A percentile compares a stretch with the other conserved stretches of the same genome.
Conservation (phyloP, 2,113 vertebrate genomes). For the Mionectes macconnelli region DNA sequence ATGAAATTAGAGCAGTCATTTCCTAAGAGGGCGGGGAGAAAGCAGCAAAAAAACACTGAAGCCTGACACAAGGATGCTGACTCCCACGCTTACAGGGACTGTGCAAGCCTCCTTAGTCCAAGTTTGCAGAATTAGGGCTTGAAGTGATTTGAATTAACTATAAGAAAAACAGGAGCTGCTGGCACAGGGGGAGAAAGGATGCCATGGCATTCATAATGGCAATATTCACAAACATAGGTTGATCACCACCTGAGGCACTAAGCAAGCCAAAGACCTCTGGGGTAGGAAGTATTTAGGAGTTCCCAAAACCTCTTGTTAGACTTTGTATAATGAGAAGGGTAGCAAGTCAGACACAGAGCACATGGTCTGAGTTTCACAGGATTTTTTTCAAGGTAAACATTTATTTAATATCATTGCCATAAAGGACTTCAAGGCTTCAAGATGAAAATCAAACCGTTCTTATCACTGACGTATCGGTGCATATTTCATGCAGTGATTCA, state of each 20-base stretch:
- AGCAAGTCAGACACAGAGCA: not conserved
- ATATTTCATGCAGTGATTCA: not conserved
- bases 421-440: not conserved
- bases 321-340: not conserved
- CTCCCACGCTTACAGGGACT: not conserved
- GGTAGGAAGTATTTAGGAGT: not conserved
- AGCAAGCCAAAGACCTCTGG: not conserved
- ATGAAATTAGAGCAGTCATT: constrained; percentile 15
- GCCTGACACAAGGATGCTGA: not conserved
- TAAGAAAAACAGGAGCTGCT: not conserved
- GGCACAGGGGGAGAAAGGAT: not conserved
- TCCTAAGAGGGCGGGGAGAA: not conserved
- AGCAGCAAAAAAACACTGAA: not conserved
- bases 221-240: not conserved
- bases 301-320: not conserved
- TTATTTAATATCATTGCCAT: not conserved
- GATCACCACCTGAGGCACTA: not conserved
- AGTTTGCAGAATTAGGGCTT: not conserved
- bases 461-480: not conserved
- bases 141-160: not conserved
- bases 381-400: not conserved
- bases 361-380: not conserved
- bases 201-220: not conserved
- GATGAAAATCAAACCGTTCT: not conserved
- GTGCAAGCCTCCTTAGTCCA: not conserved